Conservation (phyloP, 2,797 vertebrate genomes). For the Prionace glauca region DNA sequence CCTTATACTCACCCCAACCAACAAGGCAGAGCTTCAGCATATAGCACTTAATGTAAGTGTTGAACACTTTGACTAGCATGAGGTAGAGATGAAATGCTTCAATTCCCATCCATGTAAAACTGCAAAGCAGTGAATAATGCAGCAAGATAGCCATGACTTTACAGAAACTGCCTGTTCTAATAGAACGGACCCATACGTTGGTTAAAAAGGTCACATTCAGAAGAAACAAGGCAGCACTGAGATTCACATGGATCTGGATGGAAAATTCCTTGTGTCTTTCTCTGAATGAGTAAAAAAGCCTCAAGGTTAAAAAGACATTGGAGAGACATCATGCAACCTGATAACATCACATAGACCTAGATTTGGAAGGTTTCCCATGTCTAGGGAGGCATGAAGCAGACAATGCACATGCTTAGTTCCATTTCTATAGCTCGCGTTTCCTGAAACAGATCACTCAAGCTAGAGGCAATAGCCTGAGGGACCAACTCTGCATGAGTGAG, state of each 20-base stretch:
- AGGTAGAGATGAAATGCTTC: constrained; percentile 76
- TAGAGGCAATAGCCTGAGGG: not conserved
- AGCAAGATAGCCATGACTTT: constrained; percentile 53
- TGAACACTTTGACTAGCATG: constrained; percentile 67
- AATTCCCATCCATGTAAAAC: constrained; percentile 72
- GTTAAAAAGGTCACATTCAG: constrained; percentile 54
- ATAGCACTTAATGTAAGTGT: constrained; percentile 65
- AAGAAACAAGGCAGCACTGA: constrained; percentile 51
- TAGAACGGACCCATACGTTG: constrained; percentile 20
- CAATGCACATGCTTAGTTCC: not conserved
- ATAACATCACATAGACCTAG: not conserved
- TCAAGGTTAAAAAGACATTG: not conserved
- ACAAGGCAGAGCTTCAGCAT: constrained; percentile 63
- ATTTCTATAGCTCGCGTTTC: not conserved
- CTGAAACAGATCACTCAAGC: not conserved
- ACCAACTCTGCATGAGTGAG: not conserved
- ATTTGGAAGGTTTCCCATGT: not conserved
- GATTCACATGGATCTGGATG: constrained; percentile 48
- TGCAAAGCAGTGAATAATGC: constrained; percentile 70
- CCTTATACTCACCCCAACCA: constrained; percentile 70
- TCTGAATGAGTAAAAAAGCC: constrained; percentile 37
- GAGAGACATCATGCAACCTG: not conserved
- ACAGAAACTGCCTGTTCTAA: constrained; percentile 45
- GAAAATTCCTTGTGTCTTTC: constrained; percentile 48
- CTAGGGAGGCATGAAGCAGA: not conserved